Percentiles rank a stretch among this genome's conserved stretches.
phyloP scores from a whole-genome alignment of 2,113 vertebrate genomes.

The Aegypius monachus region DNA sequence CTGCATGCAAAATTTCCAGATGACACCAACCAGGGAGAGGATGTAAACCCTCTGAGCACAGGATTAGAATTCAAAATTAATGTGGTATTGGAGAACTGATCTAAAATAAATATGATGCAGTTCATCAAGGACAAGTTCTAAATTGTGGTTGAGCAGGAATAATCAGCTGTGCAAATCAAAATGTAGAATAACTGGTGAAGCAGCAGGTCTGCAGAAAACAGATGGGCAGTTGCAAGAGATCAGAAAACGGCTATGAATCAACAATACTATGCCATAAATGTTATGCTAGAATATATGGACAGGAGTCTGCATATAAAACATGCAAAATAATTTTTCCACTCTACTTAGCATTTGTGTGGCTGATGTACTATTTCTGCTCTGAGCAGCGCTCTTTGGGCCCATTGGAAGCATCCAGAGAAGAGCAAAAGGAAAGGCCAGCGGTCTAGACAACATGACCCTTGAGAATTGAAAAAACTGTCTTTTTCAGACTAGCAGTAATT shows the following conservation, averaged over 20 bases:
- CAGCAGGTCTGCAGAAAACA: conserved; percentile 19
- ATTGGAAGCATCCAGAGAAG: not conserved
- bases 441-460: not conserved
- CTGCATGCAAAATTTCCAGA: conserved; percentile 32
- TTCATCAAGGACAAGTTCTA: conserved; percentile 21
- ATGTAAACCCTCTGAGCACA: conserved; percentile 13
- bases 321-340: conserved; percentile 16
- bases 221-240: conserved; percentile 20
- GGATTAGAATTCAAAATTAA: conserved; percentile 47
- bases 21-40: not conserved
- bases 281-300: not conserved
- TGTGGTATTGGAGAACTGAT: not conserved
- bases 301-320: not conserved
- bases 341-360: not conserved
- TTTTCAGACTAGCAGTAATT: not conserved
- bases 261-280: not conserved
- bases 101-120: conserved; percentile 24
- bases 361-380: not conserved
- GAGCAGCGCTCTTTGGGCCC: rapidly evolving
- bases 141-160: not conserved
- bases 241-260: conserved; percentile 15
- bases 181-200: conserved; percentile 16
- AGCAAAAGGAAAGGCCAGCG: not conserved
- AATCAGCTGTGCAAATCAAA: conserved; percentile 52
- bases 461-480: not conserved